These are phyloP conservation scores for Siderastrea radians DNA, from an alignment of 92 coral and sea anemone genomes.

Conservation along the genomic window DNA sequence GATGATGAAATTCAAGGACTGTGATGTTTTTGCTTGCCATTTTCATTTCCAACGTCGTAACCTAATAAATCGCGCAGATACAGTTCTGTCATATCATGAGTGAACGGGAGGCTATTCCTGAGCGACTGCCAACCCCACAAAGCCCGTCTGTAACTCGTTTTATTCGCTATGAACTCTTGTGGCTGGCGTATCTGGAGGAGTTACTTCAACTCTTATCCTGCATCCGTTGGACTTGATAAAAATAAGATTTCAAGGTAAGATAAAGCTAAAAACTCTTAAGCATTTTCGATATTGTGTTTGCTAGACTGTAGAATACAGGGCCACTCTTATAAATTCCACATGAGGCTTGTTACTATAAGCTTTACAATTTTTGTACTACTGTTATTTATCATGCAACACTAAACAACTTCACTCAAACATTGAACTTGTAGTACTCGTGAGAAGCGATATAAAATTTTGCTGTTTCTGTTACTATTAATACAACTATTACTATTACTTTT, in stretches of 20 bases:
- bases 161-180: slow-evolving; percentile 90
- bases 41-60: not conserved
- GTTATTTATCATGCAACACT: too few species aligned
- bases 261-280: too few species aligned
- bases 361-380: too few species aligned
- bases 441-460: too few species aligned
- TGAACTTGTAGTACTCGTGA: too few species aligned
- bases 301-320: too few species aligned
- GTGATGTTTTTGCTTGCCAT: not conserved
- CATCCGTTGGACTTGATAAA: slow-evolving; percentile 97
- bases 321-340: too few species aligned
- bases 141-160: slow-evolving; percentile 65
- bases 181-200: slow-evolving; percentile 94
- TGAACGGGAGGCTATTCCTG: slow-evolving; percentile 57
- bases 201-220: slow-evolving; percentile 79
- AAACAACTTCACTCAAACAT: too few species aligned
- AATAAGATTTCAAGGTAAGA: slow-evolving; percentile 90
- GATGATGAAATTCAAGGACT: slow-evolving; percentile 6
- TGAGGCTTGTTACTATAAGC: too few species aligned
- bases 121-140: slow-evolving; percentile 14
- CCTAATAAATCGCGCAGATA: not conserved
- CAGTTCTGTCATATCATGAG: slow-evolving; percentile 26
- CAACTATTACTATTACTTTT: too few species aligned
- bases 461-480: too few species aligned
- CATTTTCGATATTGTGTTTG: too few species aligned